Evolutionary conservation across 2,113 vertebrate species (phyloP).

Genomic region (Pontoporia blainvillei): DNA sequence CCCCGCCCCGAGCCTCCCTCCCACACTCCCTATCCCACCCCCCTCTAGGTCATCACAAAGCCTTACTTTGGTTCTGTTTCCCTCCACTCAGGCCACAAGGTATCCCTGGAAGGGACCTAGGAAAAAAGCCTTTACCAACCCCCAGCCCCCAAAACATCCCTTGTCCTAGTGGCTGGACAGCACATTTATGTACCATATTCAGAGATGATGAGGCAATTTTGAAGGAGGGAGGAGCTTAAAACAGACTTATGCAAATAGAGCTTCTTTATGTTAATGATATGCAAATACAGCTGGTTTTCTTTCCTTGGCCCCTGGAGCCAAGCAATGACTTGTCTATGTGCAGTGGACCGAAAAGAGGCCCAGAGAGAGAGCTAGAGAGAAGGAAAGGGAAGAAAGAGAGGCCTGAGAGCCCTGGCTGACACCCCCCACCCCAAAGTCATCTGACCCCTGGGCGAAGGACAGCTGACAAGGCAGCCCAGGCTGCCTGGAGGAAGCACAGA

Average conservation of each 20-base stretch:
- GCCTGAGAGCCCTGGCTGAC: background rate
- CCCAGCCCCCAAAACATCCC: background rate
- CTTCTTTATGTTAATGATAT: constrained; percentile 36
- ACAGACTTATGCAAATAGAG: background rate
- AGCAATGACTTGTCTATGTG: constrained; percentile 49
- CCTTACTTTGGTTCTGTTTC: background rate
- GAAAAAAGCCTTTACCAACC: background rate
- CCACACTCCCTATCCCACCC: too few relatives aligned
- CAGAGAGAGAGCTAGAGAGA: background rate
- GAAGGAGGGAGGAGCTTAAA: background rate
- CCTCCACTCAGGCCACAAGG: too few relatives aligned
- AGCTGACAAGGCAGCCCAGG: background rate
- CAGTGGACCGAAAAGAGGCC: constrained; percentile 2
- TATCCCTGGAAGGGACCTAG: background rate
- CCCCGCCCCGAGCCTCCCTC: too few relatives aligned
- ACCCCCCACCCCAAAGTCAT: background rate
- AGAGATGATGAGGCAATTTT: background rate
- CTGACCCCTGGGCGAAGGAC: background rate
- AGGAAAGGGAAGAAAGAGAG: background rate
- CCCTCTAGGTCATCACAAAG: too few relatives aligned
- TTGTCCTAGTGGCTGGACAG: background rate
- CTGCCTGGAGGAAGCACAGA: background rate
- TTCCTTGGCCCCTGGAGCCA: background rate
- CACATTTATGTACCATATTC: background rate
- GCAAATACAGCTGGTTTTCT: background rate